A percentile compares a stretch with the other conserved stretches of the same genome.
Evolutionary conservation across 30 jellyfish, hydroid and myxozoan species (phyloP).

Genomic region (Hydra vulgaris): DNA sequence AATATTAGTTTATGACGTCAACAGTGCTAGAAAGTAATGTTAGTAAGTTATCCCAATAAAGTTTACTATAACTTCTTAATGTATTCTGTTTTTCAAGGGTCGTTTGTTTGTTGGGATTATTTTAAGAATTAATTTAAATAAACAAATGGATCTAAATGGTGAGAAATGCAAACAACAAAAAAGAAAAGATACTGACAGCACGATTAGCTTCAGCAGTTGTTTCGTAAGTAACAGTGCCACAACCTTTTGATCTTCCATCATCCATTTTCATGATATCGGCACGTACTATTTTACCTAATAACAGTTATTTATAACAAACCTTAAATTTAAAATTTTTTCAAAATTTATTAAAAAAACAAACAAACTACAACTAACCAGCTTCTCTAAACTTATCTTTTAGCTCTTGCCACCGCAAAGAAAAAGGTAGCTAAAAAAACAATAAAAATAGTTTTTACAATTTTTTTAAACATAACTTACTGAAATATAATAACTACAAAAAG

Average conservation of each 20-base stretch:
- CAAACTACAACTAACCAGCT: conserved; percentile 38
- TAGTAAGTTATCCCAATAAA: no score
- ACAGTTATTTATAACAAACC: not conserved
- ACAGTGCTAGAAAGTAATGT: no score
- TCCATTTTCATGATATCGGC: conserved; percentile 76
- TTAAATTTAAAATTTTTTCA: not conserved
- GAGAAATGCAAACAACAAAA: not conserved
- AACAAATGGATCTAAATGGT: not conserved
- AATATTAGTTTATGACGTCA: no score
- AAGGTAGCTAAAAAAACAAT: conserved; percentile 63
- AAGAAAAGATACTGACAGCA: conserved; percentile 83
- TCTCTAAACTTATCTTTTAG: conserved; percentile 84
- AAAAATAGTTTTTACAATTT: not conserved
- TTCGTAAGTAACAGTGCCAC: conserved; percentile 74
- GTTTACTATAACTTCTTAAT: no score
- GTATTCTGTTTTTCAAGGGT: no score
- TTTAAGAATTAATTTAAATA: no score
- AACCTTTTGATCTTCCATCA: conserved; percentile 81
- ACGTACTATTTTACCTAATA: conserved; percentile 68
- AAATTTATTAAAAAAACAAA: not conserved
- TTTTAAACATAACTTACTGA: not conserved
- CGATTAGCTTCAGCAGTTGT: conserved; percentile 61
- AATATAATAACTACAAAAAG: not conserved
- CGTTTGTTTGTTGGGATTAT: no score
- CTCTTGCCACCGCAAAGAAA: conserved; percentile 90